Evolutionary conservation across 2,888 invertebrate species (phyloP).

Genomic region (Hololepta plana): DNA sequence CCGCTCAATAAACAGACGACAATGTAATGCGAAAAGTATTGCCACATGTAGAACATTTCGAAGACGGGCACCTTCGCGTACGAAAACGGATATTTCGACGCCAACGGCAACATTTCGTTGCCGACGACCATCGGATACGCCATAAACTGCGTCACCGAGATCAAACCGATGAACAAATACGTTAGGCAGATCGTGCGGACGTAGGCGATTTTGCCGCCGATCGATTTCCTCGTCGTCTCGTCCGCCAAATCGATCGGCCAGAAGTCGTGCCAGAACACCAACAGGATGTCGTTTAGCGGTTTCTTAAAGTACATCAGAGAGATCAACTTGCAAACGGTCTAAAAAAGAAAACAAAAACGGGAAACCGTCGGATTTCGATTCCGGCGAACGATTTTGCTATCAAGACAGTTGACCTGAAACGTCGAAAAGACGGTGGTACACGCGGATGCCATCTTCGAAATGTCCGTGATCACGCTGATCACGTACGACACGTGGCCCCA

Average conservation of each 20-base stretch:
- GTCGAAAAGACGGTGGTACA: conserved; percentile 8
- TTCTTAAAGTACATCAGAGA: conserved; percentile 7
- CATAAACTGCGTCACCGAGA: conserved; percentile 9
- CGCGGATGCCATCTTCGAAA: conserved; percentile 9
- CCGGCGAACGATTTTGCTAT: too few relatives aligned
- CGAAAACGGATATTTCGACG: conserved; percentile 8
- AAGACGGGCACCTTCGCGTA: too few relatives aligned
- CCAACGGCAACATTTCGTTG: conserved; percentile 7
- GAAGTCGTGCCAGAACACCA: conserved; percentile 8
- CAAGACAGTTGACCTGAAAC: conserved; percentile 8
- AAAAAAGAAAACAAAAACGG: too few relatives aligned
- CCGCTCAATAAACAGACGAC: conserved; percentile 6
- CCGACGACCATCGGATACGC: conserved; percentile 7
- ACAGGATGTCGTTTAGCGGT: conserved; percentile 6
- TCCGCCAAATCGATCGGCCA: conserved; percentile 7
- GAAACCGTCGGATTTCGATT: too few relatives aligned
- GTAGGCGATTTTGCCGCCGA: conserved; percentile 5
- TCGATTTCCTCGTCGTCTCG: conserved; percentile 3
- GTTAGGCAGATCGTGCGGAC: conserved; percentile 3
- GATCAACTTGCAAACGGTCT: conserved; percentile 7
- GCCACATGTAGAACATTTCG: too few relatives aligned
- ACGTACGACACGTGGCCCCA: conserved; percentile 6
- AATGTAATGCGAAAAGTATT: too few relatives aligned
- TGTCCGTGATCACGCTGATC: conserved; percentile 6
- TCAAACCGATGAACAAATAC: conserved; percentile 7